phyloP scores from a whole-genome alignment of 2,113 vertebrate genomes.

The Nerophis ophidion region DNA sequence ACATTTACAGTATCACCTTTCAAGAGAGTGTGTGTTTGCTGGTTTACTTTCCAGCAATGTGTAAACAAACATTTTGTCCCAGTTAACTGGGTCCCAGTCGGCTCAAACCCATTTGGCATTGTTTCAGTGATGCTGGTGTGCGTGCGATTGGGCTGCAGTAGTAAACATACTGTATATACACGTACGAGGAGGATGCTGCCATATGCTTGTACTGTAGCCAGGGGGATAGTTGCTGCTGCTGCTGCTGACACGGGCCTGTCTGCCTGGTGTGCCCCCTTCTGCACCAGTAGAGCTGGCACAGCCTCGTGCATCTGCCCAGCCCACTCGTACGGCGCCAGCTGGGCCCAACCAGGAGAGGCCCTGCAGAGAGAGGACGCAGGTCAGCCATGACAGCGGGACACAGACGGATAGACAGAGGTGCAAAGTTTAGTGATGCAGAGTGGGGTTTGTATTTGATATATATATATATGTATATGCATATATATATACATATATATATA shows the following conservation, averaged over 20 bases:
- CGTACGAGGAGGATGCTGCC: conserved; percentile 9
- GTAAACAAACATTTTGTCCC: conserved; percentile 61
- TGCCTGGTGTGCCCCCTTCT: conserved; percentile 68
- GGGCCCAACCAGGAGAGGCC: conserved; percentile 72
- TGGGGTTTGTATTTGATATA: neutral
- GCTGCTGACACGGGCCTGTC: conserved; percentile 58
- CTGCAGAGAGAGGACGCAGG: conserved; percentile 73
- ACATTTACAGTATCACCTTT: too few relatives aligned
- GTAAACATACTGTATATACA: conserved; percentile 22
- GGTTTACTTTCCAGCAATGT: conserved; percentile 33
- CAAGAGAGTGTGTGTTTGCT: conserved; percentile 2
- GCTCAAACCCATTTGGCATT: conserved; percentile 66
- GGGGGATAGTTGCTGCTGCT: conserved; percentile 52
- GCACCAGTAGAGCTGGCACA: conserved; percentile 70
- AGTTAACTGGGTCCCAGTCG: conserved; percentile 60
- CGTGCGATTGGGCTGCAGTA: conserved; percentile 41
- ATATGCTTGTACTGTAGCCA: conserved; percentile 48
- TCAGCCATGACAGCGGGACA: conserved; percentile 83
- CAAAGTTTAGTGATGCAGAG: conserved; percentile 12
- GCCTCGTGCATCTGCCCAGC: conserved; percentile 62
- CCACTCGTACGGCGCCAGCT: conserved; percentile 55
- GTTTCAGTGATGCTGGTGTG: conserved; percentile 75
- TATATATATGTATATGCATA: too few relatives aligned
- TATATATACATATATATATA: too few relatives aligned
- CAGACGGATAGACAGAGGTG: conserved; percentile 22